Percentiles rank a stretch among this genome's conserved stretches.
Evolutionary conservation across 2,888 invertebrate species (phyloP).

Genomic region (Antheraea assamensis): DNA sequence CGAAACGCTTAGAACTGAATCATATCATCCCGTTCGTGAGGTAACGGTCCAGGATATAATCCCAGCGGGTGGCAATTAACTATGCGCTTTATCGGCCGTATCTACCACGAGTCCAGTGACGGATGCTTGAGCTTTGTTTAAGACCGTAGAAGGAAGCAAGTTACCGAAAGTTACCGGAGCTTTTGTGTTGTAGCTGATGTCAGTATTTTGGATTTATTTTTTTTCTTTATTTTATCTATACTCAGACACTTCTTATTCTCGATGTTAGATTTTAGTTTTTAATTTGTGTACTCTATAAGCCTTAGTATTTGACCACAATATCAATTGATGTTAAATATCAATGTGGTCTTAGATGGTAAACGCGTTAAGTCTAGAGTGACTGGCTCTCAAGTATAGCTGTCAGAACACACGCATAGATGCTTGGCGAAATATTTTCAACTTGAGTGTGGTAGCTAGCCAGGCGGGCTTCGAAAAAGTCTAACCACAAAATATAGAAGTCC

Average conservation of each 20-base stretch:
- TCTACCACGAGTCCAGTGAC: neutral
- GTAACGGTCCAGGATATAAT: slow-evolving; percentile 32
- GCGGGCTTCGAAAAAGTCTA: no score
- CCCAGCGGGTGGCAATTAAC: slow-evolving; percentile 36
- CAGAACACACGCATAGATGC: no score
- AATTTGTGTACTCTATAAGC: no score
- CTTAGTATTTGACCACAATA: no score
- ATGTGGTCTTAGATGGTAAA: no score
- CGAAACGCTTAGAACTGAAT: slow-evolving; percentile 15
- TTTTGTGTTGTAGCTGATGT: neutral
- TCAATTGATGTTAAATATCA: no score
- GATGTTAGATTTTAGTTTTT: no score
- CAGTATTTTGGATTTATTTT: neutral
- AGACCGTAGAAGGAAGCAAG: neutral
- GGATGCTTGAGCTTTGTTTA: neutral
- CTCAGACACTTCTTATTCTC: neutral
- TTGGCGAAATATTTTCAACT: no score
- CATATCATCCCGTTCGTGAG: slow-evolving; percentile 18
- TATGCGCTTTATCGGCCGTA: slow-evolving; percentile 8
- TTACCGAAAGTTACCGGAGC: slow-evolving; percentile 3
- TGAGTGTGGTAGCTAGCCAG: no score
- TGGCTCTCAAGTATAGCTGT: no score
- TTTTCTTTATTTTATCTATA: neutral
- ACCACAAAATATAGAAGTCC: no score
- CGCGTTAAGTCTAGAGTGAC: no score